A percentile compares a stretch with the other conserved stretches of the same genome.
These are phyloP conservation scores for Platynereis dumerilii DNA, from an alignment of 2,888 invertebrate species.

Conservation along the genomic window DNA sequence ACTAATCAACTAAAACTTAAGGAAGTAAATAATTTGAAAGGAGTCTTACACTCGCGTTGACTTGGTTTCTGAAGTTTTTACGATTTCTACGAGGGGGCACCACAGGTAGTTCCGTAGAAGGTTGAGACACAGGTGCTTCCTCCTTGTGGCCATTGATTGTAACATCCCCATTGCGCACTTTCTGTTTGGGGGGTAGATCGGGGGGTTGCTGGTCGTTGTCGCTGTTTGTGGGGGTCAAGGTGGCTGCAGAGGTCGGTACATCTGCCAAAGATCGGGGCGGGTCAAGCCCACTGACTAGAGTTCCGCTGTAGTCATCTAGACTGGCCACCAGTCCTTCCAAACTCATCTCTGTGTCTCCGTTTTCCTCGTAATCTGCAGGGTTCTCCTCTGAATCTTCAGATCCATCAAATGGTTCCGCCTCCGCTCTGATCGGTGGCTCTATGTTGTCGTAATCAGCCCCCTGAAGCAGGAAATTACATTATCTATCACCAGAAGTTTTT, in stretches of 20 bases:
- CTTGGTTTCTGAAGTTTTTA: conserved; percentile 18
- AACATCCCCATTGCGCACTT: conserved; percentile 42
- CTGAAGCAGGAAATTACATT: too few relatives aligned
- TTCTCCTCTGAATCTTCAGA: too few relatives aligned
- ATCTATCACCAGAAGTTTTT: too few relatives aligned
- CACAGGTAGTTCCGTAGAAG: conserved; percentile 16
- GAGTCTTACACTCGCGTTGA: conserved; percentile 7
- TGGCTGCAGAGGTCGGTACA: background rate
- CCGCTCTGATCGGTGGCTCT: too few relatives aligned
- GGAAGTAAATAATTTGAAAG: background rate
- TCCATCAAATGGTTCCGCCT: too few relatives aligned
- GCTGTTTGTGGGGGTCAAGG: background rate
- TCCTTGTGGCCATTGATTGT: conserved; percentile 17
- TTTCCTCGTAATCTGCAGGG: conserved; percentile 18
- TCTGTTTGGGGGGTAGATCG: conserved; percentile 50
- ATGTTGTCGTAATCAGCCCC: too few relatives aligned
- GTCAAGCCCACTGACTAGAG: conserved; percentile 48
- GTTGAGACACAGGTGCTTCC: background rate
- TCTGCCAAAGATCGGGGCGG: background rate
- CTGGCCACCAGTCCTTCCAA: conserved; percentile 46
- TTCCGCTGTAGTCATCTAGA: conserved; percentile 50
- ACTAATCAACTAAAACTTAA: too few relatives aligned
- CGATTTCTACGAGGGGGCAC: conserved; percentile 26
- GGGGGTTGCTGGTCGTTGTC: conserved; percentile 39
- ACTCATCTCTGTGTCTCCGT: conserved; percentile 33